Evolutionary conservation across 2,888 invertebrate genomes (phyloP).

Genomic region (Nesidiocoris tenuis): DNA sequence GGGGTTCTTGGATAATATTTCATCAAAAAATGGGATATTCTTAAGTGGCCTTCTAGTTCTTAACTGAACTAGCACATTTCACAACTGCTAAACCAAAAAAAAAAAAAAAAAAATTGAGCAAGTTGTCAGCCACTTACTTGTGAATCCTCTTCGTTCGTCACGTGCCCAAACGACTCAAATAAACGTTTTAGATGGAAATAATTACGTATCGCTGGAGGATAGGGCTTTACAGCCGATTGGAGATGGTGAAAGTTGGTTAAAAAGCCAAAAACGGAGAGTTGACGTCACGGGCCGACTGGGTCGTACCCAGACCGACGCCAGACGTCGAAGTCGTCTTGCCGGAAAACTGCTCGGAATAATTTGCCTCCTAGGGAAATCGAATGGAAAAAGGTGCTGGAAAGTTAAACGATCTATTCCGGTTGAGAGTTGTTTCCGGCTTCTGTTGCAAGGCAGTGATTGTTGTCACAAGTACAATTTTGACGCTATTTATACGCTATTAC

Average conservation of each 20-base stretch:
- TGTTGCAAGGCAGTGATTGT: background rate
- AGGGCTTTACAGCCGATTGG: slow-evolving; percentile 25
- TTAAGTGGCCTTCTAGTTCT: too few species aligned
- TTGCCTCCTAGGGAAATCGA: background rate
- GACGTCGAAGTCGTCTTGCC: background rate
- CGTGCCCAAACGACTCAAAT: slow-evolving; percentile 33
- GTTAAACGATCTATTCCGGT: slow-evolving; percentile 32
- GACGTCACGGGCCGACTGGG: background rate
- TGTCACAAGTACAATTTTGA: background rate
- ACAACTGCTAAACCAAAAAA: too few species aligned
- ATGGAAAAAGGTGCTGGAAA: slow-evolving; percentile 23
- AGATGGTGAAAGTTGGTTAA: slow-evolving; percentile 19
- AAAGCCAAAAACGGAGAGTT: background rate
- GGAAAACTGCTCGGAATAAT: slow-evolving; percentile 11
- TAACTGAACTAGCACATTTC: too few species aligned
- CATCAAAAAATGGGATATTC: too few species aligned
- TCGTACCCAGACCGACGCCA: background rate
- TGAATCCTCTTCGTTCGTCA: slow-evolving; percentile 10
- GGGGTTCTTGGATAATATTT: too few species aligned
- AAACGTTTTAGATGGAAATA: slow-evolving; percentile 40
- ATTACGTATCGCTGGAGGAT: slow-evolving; percentile 3
- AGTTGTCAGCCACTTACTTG: too few species aligned
- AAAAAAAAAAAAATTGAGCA: too few species aligned
- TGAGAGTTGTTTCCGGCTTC: slow-evolving; percentile 16
- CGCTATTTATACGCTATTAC: background rate